Evolutionary conservation across 2,797 vertebrate species (phyloP), one percentile per base, ranked within the genome.

Genomic region (Erethizon dorsatum): DNA sequence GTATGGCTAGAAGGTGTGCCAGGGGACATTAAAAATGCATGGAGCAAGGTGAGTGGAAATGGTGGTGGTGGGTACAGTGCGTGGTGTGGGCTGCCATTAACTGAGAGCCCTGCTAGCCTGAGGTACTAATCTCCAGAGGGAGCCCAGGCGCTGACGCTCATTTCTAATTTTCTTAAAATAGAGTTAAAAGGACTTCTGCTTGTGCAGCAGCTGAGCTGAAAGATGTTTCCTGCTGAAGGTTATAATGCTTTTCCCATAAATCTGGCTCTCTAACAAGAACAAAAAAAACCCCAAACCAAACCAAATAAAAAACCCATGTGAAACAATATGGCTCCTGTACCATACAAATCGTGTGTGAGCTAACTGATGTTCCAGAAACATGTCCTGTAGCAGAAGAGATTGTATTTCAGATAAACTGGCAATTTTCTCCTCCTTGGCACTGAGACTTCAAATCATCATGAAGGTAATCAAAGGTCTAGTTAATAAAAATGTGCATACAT

Each of bases 121-220:
- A 91, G 45, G 4, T 54, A n/a, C 9, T 8, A 20, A 17, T 28
- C 61, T 47, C 50, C 47, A 54, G 26, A 73, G 11, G 61, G 54
- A 31, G 22, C 2, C 47, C 12, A 0, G 41, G 61, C 59, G 33
- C 61, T 71, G 88, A 83, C 45, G 71, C 41, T 84, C 45, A 95
- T 84, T 97, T 92, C 90, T 87, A 67, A 69, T 73, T 95, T 97
- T 89, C 94, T 95, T 93, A 88, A 96, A 96, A 94, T 79, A 88
- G 86, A 91, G 24, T 57, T 69, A 52, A 89, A 73, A 77, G 69
- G 71, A 88, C 54, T 91, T 65, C 37, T 91, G n/a, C 17, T 24
- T 47, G 20, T 73, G 33, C 15, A 71, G 69, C 47, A n/a, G 12
- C 87, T 94, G 31, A 91, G 26, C 79, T 33, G 50, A 97, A 80